These are phyloP conservation scores for Lochmaea crataegi DNA, from an alignment of 2,888 invertebrate genomes.

Conservation along the genomic window DNA sequence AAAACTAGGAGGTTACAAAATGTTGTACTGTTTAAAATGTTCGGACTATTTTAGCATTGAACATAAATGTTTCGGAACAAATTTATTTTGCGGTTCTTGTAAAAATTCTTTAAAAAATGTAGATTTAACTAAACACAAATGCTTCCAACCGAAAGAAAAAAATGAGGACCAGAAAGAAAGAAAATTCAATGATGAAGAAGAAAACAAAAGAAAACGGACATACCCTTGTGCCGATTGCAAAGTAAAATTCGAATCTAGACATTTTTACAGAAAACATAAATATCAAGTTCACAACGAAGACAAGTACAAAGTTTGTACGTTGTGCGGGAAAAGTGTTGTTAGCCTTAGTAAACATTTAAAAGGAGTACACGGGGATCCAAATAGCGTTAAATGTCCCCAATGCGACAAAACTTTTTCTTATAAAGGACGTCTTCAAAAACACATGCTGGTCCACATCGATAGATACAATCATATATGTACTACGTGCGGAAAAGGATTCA, in stretches of 20 bases:
- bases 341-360: constrained; percentile 41
- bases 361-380: constrained; percentile 41
- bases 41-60: constrained; percentile 28
- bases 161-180: neutral
- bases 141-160: constrained; percentile 20
- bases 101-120: constrained; percentile 27
- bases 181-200: neutral
- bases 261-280: constrained; percentile 42
- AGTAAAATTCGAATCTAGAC: constrained; percentile 41
- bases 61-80: constrained; percentile 31
- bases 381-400: constrained; percentile 41
- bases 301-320: constrained; percentile 57
- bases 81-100: constrained; percentile 35
- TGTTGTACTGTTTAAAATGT: constrained; percentile 37
- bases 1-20: constrained; percentile 25
- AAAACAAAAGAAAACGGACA: neutral
- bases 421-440: constrained; percentile 46
- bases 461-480: constrained; percentile 65
- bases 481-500: constrained; percentile 66
- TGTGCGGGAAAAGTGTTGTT: constrained; percentile 60
- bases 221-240: constrained; percentile 40
- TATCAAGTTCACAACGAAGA: constrained; percentile 39
- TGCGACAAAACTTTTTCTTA: constrained; percentile 50
- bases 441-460: constrained; percentile 60
- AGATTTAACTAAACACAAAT: constrained; percentile 30